Percentiles rank a stretch among this genome's conserved stretches.
phyloP scores from a whole-genome alignment of 1,140 invertebrate genomes.

The Eumeta japonica region DNA sequence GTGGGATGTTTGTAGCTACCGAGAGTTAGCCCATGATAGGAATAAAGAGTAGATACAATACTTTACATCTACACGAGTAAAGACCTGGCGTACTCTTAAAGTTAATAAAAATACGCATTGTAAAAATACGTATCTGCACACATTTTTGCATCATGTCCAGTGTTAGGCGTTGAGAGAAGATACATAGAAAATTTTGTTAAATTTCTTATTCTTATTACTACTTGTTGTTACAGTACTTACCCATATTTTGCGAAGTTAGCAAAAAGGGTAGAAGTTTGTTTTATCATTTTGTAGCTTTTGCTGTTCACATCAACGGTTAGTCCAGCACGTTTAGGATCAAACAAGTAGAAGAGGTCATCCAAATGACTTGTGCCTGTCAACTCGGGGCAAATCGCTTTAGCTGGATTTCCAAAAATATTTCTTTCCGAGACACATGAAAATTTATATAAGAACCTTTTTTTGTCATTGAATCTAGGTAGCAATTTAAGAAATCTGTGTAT shows the following conservation, averaged over 20 bases:
- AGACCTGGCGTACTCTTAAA: no score
- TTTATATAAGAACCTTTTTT: neutral
- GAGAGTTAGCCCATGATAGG: no score
- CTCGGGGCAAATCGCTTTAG: neutral
- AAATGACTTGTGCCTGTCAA: slow-evolving; percentile 7
- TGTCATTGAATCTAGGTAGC: slow-evolving; percentile 24
- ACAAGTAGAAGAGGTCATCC: slow-evolving; percentile 13
- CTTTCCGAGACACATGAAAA: slow-evolving; percentile 2
- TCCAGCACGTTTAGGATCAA: slow-evolving; percentile 4
- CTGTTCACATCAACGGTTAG: slow-evolving; percentile 4
- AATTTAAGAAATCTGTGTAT: slow-evolving; percentile 32
- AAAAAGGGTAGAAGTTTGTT: slow-evolving; percentile 37
- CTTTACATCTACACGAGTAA: no score
- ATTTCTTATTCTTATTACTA: no score
- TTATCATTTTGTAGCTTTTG: slow-evolving; percentile 19
- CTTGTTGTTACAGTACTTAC: slow-evolving; percentile 27
- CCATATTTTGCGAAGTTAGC: slow-evolving; percentile 46
- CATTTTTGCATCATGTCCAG: no score
- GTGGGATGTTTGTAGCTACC: no score
- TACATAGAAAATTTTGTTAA: no score
- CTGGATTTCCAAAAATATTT: slow-evolving; percentile 1
- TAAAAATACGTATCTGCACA: no score
- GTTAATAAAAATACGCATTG: no score
- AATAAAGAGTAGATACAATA: no score
- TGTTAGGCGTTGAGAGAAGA: no score